Percentiles rank a stretch among this genome's conserved stretches.
phyloP scores from a whole-genome alignment of 2,888 invertebrate genomes.

The Galeruca laticollis region DNA sequence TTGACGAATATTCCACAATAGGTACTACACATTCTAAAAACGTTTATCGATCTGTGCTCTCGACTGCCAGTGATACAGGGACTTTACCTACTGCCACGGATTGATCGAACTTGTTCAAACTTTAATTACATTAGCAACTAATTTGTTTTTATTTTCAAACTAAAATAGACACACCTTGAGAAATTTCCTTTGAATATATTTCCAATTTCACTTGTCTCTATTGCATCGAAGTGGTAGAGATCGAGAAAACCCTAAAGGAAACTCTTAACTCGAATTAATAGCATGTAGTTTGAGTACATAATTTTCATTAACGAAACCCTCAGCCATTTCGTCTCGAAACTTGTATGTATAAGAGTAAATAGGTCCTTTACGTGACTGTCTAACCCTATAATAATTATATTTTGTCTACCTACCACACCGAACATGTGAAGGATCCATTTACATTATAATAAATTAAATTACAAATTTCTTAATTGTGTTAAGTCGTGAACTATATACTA shows the following conservation, averaged over 20 bases:
- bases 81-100: neutral
- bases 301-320: slow-evolving; percentile 2
- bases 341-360: slow-evolving; percentile 4
- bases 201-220: neutral
- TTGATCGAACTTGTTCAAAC: neutral
- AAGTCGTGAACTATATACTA: neutral
- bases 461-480: slow-evolving; percentile 4
- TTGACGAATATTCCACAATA: no score
- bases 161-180: neutral
- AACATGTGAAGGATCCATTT: neutral
- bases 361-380: slow-evolving; percentile 6
- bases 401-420: neutral
- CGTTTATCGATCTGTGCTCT: neutral
- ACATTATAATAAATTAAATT: slow-evolving; percentile 4
- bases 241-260: slow-evolving; percentile 2
- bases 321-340: neutral
- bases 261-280: slow-evolving; percentile 7
- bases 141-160: neutral
- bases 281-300: slow-evolving; percentile 2
- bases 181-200: neutral
- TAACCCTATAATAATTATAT: slow-evolving; percentile 4
- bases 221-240: neutral
- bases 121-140: neutral
- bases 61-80: neutral
- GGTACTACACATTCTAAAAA: neutral